These are phyloP conservation scores for Amphiura filiformis DNA, from an alignment of 35 echinoderm and acorn worm genomes.

Conservation along the genomic window DNA sequence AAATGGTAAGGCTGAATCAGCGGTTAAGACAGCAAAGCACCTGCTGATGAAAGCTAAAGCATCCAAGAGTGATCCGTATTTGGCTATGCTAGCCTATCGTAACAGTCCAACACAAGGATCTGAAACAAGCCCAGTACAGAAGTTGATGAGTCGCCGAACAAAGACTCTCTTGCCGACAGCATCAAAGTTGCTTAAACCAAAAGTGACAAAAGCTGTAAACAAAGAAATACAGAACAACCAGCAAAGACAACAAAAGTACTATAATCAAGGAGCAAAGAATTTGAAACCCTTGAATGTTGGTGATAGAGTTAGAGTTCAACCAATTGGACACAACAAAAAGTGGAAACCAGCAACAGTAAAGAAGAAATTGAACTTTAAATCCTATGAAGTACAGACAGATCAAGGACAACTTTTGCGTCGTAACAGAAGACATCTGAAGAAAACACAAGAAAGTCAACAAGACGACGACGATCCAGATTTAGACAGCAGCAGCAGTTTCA, in stretches of 20 bases:
- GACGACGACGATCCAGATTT: neutral
- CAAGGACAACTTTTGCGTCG: neutral
- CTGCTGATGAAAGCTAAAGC: neutral
- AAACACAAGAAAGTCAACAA: neutral
- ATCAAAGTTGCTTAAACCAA: neutral
- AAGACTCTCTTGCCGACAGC: slow-evolving; percentile 21
- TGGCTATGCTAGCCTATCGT: neutral
- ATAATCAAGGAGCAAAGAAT: slow-evolving; percentile 6
- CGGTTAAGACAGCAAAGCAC: neutral
- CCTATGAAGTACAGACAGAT: neutral
- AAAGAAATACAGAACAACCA: neutral
- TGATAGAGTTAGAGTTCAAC: slow-evolving; percentile 1
- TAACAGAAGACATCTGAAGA: neutral
- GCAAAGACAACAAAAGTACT: slow-evolving; percentile 21
- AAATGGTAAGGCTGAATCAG: neutral
- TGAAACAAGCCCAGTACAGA: neutral
- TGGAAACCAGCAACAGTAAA: neutral
- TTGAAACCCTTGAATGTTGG: slow-evolving; percentile 11
- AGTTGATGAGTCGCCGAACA: slow-evolving; percentile 1
- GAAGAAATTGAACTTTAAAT: neutral
- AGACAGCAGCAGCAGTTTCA: too few relatives aligned
- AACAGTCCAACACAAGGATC: neutral
- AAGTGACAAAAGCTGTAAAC: slow-evolving; percentile 8
- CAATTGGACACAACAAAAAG: neutral
- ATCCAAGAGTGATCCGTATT: neutral